These are phyloP conservation scores for Alligator mississippiensis DNA, from an alignment of 2,113 vertebrate genomes.

Conservation along the genomic window DNA sequence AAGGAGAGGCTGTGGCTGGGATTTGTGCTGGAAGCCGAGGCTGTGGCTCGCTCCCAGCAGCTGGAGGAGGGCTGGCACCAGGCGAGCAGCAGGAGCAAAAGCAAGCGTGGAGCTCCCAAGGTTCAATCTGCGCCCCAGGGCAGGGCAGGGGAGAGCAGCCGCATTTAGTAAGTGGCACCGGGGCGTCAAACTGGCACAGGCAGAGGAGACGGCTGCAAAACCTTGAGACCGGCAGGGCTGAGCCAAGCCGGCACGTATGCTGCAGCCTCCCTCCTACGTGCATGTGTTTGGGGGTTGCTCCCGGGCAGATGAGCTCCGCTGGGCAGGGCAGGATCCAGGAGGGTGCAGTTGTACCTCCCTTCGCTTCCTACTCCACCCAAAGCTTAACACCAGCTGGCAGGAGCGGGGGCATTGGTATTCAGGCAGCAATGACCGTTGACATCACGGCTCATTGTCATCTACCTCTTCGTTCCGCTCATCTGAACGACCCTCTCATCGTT, in stretches of 20 bases:
- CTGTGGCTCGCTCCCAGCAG: neutral
- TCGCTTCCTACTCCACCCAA: too few species aligned
- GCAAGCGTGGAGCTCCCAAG: neutral
- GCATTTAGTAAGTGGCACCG: neutral
- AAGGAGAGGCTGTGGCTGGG: neutral
- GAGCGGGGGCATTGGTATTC: too few species aligned
- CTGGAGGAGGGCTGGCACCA: slow-evolving; percentile 8
- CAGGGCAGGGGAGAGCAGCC: slow-evolving; percentile 17
- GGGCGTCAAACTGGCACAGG: neutral
- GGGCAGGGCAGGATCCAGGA: fast-evolving
- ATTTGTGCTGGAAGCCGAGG: neutral
- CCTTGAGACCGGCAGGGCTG: neutral
- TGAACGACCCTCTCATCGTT: too few species aligned
- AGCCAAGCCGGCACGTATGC: neutral
- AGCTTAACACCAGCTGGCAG: too few species aligned
- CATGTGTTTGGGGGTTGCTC: neutral
- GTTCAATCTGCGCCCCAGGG: neutral
- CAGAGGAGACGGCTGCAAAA: neutral
- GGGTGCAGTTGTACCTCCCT: too few species aligned
- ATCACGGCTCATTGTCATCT: too few species aligned
- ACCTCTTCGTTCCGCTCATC: too few species aligned
- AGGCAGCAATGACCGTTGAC: too few species aligned
- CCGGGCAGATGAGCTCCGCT: neutral
- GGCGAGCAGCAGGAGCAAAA: slow-evolving; percentile 2
- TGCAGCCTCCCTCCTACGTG: neutral